Evolutionary conservation across 2,888 invertebrate genomes (phyloP).

Genomic region (Drosophila mimica): DNA sequence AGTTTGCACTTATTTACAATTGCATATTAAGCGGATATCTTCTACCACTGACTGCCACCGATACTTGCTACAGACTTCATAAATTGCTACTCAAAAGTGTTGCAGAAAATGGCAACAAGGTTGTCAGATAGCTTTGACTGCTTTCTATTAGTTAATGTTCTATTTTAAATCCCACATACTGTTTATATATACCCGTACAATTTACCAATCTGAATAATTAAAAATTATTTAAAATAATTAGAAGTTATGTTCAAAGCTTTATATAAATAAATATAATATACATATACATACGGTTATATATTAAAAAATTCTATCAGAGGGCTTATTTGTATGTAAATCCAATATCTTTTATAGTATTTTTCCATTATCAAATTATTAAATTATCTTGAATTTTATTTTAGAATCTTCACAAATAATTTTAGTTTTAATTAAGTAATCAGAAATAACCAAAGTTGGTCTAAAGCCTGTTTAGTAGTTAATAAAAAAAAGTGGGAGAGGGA

Average conservation of each 20-base stretch:
- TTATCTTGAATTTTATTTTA: background rate
- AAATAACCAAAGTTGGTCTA: constrained; percentile 13
- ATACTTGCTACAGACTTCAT: background rate
- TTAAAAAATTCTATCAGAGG: too few species aligned
- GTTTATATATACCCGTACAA: background rate
- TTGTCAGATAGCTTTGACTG: background rate
- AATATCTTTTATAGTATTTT: background rate
- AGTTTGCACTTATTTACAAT: background rate
- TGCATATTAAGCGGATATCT: background rate
- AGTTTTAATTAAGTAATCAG: background rate
- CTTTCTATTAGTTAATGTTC: background rate
- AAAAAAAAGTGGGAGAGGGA: background rate
- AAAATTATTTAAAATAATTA: background rate
- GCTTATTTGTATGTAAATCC: background rate
- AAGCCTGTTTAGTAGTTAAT: background rate
- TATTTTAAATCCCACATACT: background rate
- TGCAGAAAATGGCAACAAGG: background rate
- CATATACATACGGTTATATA: too few species aligned
- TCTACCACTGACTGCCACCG: background rate
- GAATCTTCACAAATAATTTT: background rate
- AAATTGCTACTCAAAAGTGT: background rate
- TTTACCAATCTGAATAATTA: background rate
- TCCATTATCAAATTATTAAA: background rate
- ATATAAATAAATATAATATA: background rate
- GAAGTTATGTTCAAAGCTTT: background rate